Conservation (phyloP, 2,113 vertebrate species). For the Rhagologus leucostigma region DNA sequence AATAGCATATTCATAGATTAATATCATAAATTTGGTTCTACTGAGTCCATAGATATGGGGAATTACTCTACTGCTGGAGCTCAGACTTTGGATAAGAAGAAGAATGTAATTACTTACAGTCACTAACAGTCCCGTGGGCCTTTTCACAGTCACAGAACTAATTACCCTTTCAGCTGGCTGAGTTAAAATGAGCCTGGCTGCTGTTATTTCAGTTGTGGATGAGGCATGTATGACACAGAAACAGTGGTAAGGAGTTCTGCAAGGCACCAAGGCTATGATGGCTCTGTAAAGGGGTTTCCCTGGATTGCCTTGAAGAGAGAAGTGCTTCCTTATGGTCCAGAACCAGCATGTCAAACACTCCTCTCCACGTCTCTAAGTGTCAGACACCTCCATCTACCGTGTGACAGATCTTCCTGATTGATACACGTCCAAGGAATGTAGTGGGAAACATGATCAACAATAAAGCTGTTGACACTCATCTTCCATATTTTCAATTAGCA, state of each 20-base stretch:
- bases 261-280: not conserved
- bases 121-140: not conserved
- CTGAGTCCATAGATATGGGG: not conserved
- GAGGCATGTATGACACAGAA: not conserved
- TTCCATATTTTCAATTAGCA: not conserved
- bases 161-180: slow-evolving; percentile 50
- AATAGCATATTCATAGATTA: not conserved
- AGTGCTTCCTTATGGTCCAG: not conserved
- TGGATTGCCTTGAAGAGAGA: not conserved
- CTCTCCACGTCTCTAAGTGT: not conserved
- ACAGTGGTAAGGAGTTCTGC: not conserved
- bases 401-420: not conserved
- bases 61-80: slow-evolving; percentile 16
- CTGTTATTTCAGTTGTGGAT: not conserved
- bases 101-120: slow-evolving; percentile 53
- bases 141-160: slow-evolving; percentile 49
- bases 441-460: not conserved
- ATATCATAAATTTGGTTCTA: not conserved
- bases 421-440: not conserved
- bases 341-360: not conserved
- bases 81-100: slow-evolving; percentile 40
- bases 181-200: not conserved
- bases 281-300: not conserved
- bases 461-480: not conserved
- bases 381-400: not conserved